Conservation (phyloP, 2,888 invertebrate genomes). For the Cecidostiba fungosa region DNA sequence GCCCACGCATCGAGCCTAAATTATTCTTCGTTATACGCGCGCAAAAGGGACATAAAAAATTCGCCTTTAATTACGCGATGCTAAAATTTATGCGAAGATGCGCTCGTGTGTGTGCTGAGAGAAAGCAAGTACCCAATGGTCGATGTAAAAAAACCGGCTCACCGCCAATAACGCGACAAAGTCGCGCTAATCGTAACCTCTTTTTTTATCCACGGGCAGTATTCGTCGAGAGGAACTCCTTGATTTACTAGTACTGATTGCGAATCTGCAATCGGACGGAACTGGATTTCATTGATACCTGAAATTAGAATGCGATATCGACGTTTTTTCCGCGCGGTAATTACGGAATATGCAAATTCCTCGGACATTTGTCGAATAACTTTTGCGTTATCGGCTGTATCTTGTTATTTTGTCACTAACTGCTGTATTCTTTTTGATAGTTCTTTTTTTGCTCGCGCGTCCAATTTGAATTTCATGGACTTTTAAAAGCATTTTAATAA, state of each 20-base stretch:
- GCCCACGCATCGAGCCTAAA: conserved; percentile 43
- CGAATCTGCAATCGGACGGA: neutral
- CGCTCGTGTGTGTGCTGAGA: neutral
- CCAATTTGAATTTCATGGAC: neutral
- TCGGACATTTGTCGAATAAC: neutral
- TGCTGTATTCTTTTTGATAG: neutral
- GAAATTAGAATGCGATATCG: neutral
- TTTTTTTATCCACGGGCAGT: conserved; percentile 20
- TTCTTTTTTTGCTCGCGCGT: neutral
- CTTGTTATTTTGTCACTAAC: conserved; percentile 3
- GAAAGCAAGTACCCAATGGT: conserved; percentile 38
- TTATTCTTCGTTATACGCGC: conserved; percentile 41
- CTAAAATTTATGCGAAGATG: conserved; percentile 41
- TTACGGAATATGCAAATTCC: conserved; percentile 12
- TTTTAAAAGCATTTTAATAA: conserved; percentile 12
- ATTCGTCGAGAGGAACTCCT: neutral
- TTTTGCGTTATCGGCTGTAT: neutral
- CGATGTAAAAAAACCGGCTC: conserved; percentile 49
- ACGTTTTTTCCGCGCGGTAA: neutral
- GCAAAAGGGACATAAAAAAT: conserved; percentile 38
- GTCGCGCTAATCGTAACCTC: conserved; percentile 49
- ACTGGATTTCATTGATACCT: neutral
- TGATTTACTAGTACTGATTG: neutral
- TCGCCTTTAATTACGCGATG: conserved; percentile 49
- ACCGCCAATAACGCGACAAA: conserved; percentile 45